Conservation (phyloP, 1,140 invertebrate genomes). For the Calliopsis andreniformis region DNA sequence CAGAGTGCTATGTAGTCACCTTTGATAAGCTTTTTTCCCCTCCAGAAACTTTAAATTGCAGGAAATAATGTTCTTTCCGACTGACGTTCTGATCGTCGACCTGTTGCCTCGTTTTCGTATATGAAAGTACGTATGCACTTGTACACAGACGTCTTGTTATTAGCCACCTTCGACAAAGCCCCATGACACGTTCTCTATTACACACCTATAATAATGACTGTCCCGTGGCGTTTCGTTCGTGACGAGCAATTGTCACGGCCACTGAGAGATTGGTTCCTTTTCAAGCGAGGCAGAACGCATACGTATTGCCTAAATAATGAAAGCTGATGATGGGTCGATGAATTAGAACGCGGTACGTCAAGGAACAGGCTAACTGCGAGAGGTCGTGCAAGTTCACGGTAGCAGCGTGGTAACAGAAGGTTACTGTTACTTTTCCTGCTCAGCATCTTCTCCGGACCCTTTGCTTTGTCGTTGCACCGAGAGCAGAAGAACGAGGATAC, state of each 20-base stretch:
- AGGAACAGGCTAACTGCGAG: slow-evolving; percentile 57
- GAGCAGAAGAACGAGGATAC: slow-evolving; percentile 14
- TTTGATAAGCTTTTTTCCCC: neutral
- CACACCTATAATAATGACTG: too few species aligned
- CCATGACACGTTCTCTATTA: too few species aligned
- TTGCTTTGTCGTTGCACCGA: slow-evolving; percentile 11
- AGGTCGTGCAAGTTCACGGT: slow-evolving; percentile 66
- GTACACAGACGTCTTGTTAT: too few species aligned
- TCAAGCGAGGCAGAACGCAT: too few species aligned
- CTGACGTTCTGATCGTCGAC: slow-evolving; percentile 4
- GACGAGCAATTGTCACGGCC: too few species aligned
- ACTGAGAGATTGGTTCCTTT: too few species aligned
- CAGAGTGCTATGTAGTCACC: too few species aligned
- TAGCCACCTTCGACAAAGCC: too few species aligned
- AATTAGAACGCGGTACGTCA: slow-evolving; percentile 47
- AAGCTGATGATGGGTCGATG: slow-evolving; percentile 8
- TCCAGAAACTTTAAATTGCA: neutral
- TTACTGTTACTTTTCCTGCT: slow-evolving; percentile 67
- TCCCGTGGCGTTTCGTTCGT: too few species aligned
- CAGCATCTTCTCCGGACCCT: slow-evolving; percentile 33
- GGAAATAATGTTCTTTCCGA: too few species aligned
- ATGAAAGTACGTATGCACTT: too few species aligned
- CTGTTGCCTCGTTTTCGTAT: neutral
- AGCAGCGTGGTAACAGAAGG: slow-evolving; percentile 61
- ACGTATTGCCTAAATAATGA: too few species aligned